Evolutionary conservation across 2,888 invertebrate genomes (phyloP), one percentile per base, ranked within the genome.

Genomic region (Minunthozetes semirufus): DNA sequence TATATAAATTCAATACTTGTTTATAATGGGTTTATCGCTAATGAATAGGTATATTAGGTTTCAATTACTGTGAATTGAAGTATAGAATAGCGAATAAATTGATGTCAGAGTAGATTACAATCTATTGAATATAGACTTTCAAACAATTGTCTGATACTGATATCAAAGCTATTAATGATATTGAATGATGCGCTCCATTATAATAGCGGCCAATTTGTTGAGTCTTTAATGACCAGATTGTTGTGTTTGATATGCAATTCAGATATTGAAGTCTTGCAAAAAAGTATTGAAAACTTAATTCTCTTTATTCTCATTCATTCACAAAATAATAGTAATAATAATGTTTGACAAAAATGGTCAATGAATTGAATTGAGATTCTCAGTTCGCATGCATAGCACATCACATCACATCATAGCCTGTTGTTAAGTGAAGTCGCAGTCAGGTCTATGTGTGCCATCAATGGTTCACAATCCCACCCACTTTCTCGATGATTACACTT

Each of bases 41-140:
- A 68, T 68, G 46, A 68, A 42, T 11, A n/a, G 6, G 46, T 38
- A 68, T 33, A 68, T 68, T 68, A 68, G 68, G 68, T 68, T 68
- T 68, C 38, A 68, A 68, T 68, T 68, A 38, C 68, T 68, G 68
- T 42, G 38, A 68, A 68, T 68, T 68, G 68, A 68, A 46, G 29
- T 68, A 68, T 46, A 68, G 42, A 42, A 42, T 38, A 61, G 9
- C 3, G 61, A 61, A 22, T 53, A 61, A 61, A 68, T 42, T 68
- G 42, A 68, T 68, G 68, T 68, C 68, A 68, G 33, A 61, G 68
- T 46, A 19, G 68, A 68, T 68, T 68, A 68, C 38, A 13, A 68
- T 68, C 68, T 38, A 42, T 46, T 13, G 61, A 42, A 42, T 42
- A 42, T 42, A 42, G 42, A 42, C 29, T 46, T 68, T 68, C 38